Evolutionary conservation across 2,797 vertebrate genomes (phyloP).

Genomic region (Octomys mimax): DNA sequence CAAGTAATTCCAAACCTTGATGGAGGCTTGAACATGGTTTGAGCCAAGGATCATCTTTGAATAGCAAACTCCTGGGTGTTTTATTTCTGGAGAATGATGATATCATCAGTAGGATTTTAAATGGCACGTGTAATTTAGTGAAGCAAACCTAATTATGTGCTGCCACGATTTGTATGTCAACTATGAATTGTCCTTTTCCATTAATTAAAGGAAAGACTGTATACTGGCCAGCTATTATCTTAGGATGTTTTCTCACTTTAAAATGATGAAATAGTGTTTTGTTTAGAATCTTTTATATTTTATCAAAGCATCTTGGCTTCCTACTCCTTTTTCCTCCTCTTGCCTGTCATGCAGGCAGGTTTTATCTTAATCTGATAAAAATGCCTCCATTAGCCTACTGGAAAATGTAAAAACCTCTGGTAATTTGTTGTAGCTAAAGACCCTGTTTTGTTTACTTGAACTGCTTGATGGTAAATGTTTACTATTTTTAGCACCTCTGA

Average conservation of each 20-base stretch:
- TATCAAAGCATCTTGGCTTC: not conserved
- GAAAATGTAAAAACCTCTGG: slow-evolving; percentile 14
- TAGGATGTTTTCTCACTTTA: slow-evolving; percentile 29
- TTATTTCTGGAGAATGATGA: not conserved
- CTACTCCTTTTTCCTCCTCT: not conserved
- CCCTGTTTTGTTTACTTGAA: not conserved
- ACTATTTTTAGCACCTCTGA: not conserved
- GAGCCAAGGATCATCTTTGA: not conserved
- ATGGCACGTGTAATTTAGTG: not conserved
- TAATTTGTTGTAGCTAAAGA: slow-evolving; percentile 31
- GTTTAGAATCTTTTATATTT: not conserved
- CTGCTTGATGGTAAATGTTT: not conserved
- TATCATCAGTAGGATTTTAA: not conserved
- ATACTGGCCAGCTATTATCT: not conserved
- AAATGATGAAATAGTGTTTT: slow-evolving; percentile 27
- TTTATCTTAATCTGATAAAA: slow-evolving; percentile 15
- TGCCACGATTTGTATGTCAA: not conserved
- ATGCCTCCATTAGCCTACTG: not conserved
- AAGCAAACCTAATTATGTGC: not conserved
- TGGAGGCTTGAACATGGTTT: not conserved
- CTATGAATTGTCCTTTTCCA: not conserved
- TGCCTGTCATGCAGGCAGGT: not conserved
- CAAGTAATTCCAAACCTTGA: not conserved
- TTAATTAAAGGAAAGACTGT: slow-evolving; percentile 7
- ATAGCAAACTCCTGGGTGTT: not conserved